Evolutionary conservation across 2,888 invertebrate species (phyloP), one percentile per base, ranked within the genome.

Genomic region (Agrochola litura): DNA sequence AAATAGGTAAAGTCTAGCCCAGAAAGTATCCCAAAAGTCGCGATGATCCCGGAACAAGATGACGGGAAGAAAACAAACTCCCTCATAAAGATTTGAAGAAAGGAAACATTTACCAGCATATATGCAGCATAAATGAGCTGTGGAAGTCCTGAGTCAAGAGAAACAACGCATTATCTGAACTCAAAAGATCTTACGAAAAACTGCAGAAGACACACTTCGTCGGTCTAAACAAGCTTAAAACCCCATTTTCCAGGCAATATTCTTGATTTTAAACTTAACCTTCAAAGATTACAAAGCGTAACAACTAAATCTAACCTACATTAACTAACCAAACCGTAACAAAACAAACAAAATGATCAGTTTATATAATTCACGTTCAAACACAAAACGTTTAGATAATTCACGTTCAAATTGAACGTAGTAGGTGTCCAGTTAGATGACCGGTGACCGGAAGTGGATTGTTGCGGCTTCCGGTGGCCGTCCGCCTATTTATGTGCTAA

Each of bases 361-460:
- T 30, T 60, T 30, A 30, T 73, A 73, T 83, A 73, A 82, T 83
- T 60, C 64, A 83, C 65, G 79, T 58, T 52, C 70, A 71, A 70
- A 83, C 60, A 71, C 83, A 46, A 60, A 78, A 6, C 52, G 72
- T 66, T 82, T 64, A 64, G 84, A 79, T 77, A 77, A 86, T 81
- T 65, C 71, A 80, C 71, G 79, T 63, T 75, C 75, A 56, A 74
- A 81, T n/a, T 63, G 16, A 63, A 81, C 14, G 76, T 58, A 76
- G 76, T 58, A 76, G 56, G 77, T 85, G 90, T 91, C 89, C 91
- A 90, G 91, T 92, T 91, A 91, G 89, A 86, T 83, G 91, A 85
- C 90, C 90, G 88, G 87, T 79, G 80, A 85, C 91, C 93, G 95
- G 95, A 95, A 92, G 91, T 89, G 82, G 71, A 82, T 79, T 80